Base-by-base conservation (phyloP, 1,140 invertebrate species). In the Proctacanthus coquilletti region DNA sequence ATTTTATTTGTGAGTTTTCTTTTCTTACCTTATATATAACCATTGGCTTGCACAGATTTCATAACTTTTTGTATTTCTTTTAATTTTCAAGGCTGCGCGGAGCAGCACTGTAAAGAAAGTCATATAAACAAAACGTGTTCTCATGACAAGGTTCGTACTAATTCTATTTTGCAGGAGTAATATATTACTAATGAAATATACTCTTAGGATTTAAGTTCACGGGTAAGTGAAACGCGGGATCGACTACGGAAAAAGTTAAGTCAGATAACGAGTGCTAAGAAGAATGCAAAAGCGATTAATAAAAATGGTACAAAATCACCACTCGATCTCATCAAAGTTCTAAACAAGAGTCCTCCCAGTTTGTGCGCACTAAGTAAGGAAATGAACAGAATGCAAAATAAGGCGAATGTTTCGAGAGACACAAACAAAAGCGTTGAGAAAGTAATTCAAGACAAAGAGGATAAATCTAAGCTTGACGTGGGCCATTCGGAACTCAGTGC, bases 141-240 rank as follows among this genome's bases (percentile, higher is more conserved):
- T n/a, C n/a, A n/a, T n/a, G n/a, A n/a, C n/a, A n/a, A n/a, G n/a
- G n/a, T n/a, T n/a, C n/a, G n/a, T n/a, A n/a, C n/a, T n/a, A n/a
- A n/a, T n/a, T n/a, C n/a, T n/a, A n/a, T n/a, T n/a, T n/a, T n/a
- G n/a, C n/a, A n/a, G n/a, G n/a, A n/a, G n/a, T n/a, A n/a, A n/a
- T n/a, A n/a, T n/a, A n/a, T n/a, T n/a, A n/a, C n/a, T n/a, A n/a
- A n/a, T n/a, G n/a, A n/a, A n/a, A n/a, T n/a, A n/a, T n/a, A n/a
- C n/a, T n/a, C n/a, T n/a, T n/a, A n/a, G n/a, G n/a, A n/a, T n/a
- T n/a, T n/a, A n/a, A n/a, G n/a, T n/a, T n/a, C 53, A 1, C 52
- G 56, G 4, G 56, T 56, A 21, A 64, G 60, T 20, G 63, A 67
- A 44, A 62, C 63, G 1, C 54, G 63, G 9, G 62, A 65, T 46